Percentiles rank a stretch among this genome's conserved stretches.
Evolutionary conservation across 2,888 invertebrate genomes (phyloP).

Genomic region (Andrena praecox): DNA sequence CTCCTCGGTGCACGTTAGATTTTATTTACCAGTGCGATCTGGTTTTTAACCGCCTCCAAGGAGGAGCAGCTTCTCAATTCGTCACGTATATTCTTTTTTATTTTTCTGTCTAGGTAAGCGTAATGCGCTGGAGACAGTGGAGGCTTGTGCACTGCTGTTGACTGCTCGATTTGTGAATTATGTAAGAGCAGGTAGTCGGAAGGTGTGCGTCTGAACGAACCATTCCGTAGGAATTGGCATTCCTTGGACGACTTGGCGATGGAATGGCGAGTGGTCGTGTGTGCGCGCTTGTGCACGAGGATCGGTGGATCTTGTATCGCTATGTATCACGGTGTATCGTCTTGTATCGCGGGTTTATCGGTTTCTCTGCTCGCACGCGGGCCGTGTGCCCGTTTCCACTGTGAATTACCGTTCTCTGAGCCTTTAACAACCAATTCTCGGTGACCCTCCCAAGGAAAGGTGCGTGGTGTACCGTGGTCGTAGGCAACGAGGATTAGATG

Average conservation of each 20-base stretch:
- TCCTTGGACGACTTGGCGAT: slow-evolving; percentile 29
- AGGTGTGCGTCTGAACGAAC: slow-evolving; percentile 34
- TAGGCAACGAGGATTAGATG: too few species aligned
- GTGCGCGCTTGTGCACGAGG: slow-evolving; percentile 2
- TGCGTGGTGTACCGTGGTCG: too few species aligned
- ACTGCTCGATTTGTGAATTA: slow-evolving; percentile 39
- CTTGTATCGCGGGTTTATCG: slow-evolving; percentile 17
- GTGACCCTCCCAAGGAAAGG: too few species aligned
- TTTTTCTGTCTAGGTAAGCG: too few species aligned
- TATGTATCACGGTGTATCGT: slow-evolving; percentile 4
- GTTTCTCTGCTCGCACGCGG: slow-evolving; percentile 13
- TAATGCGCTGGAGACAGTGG: too few species aligned
- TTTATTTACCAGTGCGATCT: too few species aligned
- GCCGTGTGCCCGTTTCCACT: slow-evolving; percentile 27
- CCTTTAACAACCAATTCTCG: neutral
- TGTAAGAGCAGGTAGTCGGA: slow-evolving; percentile 3
- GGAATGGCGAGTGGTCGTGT: slow-evolving; percentile 8
- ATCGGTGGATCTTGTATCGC: slow-evolving; percentile 33
- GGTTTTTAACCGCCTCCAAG: too few species aligned
- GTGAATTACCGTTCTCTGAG: slow-evolving; percentile 29
- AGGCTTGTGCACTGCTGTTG: too few species aligned
- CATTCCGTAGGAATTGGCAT: slow-evolving; percentile 58
- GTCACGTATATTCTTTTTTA: too few species aligned
- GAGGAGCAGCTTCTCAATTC: too few species aligned
- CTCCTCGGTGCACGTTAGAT: too few species aligned